phyloP scores from a whole-genome alignment of 1,140 invertebrate species.

The Leguminivora glycinivorella region DNA sequence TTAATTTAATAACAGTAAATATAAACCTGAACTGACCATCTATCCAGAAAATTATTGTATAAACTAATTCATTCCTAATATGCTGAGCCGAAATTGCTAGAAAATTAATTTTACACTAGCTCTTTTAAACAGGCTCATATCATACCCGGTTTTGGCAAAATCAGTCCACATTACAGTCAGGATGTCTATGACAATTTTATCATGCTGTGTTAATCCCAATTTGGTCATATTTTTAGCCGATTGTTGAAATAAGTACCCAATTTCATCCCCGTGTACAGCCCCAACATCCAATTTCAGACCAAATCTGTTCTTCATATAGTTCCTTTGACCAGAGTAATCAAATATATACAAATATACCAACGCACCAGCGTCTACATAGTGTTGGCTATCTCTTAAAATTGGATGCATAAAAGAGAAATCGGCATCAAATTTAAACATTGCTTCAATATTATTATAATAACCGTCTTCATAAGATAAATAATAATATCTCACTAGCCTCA shows the following conservation, averaged over 20 bases:
- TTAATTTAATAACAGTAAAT: no score
- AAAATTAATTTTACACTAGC: no score
- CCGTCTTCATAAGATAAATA: background rate
- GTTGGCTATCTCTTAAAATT: background rate
- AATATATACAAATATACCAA: background rate
- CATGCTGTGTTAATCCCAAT: background rate
- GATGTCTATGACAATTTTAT: background rate
- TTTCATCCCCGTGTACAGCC: constrained; percentile 2
- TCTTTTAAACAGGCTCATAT: background rate
- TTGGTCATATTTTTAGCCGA: background rate
- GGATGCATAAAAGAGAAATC: background rate
- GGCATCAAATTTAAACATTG: background rate
- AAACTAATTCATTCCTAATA: no score
- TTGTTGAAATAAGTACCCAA: constrained; percentile 8
- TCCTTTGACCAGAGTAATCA: background rate
- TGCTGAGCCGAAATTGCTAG: no score
- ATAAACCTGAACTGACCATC: no score
- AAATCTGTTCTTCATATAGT: background rate
- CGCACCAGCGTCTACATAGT: background rate
- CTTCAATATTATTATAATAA: background rate
- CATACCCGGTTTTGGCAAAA: background rate
- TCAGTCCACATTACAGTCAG: background rate
- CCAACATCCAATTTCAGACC: background rate
- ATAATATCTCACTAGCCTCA: background rate
- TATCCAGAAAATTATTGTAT: no score